Percentiles rank a stretch among this genome's conserved stretches.
These are phyloP conservation scores for Salvelinus fontinalis DNA, from an alignment of 2,113 vertebrate species.

Conservation along the genomic window DNA sequence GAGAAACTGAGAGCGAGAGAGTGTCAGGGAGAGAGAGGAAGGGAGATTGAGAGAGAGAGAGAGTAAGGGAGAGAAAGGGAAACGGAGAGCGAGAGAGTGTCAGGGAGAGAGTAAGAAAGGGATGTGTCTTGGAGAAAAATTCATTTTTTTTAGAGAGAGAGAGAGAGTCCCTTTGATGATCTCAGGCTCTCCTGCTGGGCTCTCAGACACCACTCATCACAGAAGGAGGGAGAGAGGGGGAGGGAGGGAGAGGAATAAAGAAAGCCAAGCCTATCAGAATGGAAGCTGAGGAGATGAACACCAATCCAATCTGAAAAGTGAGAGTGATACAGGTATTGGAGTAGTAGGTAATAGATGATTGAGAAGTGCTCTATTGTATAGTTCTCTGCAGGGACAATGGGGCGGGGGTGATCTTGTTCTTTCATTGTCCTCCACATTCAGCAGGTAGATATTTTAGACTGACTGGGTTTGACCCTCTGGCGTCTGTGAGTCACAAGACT, in stretches of 20 bases:
- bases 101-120: neutral
- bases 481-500: too few species aligned
- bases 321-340: slow-evolving; percentile 18
- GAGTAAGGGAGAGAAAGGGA: neutral
- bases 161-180: neutral
- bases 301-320: slow-evolving; percentile 47
- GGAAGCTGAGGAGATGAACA: neutral
- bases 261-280: neutral
- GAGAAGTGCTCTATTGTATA: too few species aligned
- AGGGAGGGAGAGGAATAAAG: neutral
- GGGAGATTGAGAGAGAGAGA: neutral
- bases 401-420: too few species aligned
- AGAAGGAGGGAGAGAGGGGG: neutral
- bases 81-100: neutral
- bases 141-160: too few species aligned
- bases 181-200: neutral
- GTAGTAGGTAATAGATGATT: too few species aligned
- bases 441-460: too few species aligned
- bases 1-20: neutral
- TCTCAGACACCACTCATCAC: neutral
- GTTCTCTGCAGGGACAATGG: too few species aligned
- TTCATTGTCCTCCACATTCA: too few species aligned
- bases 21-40: slow-evolving; percentile 12
- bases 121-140: neutral
- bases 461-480: too few species aligned